These are phyloP conservation scores for Ifrita kowaldi DNA, from an alignment of 2,113 vertebrate species.

Conservation along the genomic window DNA sequence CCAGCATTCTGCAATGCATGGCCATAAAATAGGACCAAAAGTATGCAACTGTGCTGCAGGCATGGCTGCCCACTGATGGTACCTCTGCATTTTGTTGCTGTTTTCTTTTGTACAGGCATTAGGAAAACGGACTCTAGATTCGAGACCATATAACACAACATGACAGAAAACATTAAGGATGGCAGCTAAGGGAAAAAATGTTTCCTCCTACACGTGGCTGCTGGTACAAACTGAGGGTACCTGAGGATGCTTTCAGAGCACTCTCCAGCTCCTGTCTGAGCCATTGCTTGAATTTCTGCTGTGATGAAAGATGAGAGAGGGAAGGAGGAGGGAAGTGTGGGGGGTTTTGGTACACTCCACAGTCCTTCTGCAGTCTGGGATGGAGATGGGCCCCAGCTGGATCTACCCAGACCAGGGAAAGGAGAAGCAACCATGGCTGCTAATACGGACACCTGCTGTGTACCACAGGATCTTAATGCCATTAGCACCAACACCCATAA, in stretches of 20 bases:
- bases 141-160: background rate
- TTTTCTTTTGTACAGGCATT: background rate
- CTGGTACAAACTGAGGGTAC: background rate
- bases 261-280: background rate
- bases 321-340: background rate
- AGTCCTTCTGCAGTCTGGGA: background rate
- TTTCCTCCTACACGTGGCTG: background rate
- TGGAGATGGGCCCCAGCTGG: background rate
- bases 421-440: too few relatives aligned
- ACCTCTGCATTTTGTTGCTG: background rate
- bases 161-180: background rate
- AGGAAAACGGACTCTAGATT: background rate
- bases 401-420: too few relatives aligned
- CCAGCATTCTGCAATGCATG: background rate
- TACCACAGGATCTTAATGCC: too few relatives aligned
- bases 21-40: background rate
- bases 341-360: background rate
- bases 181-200: background rate
- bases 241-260: background rate
- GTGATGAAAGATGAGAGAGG: background rate
- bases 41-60: background rate
- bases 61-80: background rate
- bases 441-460: too few relatives aligned
- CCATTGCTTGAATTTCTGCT: background rate
- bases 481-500: too few relatives aligned